Evolutionary conservation across 1,140 invertebrate species (phyloP).

Genomic region (Drosophila littoralis): DNA sequence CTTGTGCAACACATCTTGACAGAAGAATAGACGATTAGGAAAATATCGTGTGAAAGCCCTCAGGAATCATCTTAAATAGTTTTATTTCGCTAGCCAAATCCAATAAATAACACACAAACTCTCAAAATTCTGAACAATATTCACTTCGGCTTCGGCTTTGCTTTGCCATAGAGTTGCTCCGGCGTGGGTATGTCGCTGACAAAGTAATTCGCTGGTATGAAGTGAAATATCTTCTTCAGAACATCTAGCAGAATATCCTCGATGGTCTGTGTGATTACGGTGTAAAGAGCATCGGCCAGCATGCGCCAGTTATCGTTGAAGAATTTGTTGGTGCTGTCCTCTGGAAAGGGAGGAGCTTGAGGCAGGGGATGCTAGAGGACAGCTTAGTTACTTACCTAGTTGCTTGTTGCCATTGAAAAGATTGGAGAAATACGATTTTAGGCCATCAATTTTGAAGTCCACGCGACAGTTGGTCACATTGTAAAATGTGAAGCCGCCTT

Average conservation of each 20-base stretch:
- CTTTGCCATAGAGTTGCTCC: conserved; percentile 72
- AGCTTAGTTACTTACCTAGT: conserved; percentile 57
- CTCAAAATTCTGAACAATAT: not conserved
- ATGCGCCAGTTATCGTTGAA: conserved; percentile 89
- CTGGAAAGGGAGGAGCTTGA: conserved; percentile 76
- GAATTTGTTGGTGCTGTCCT: conserved; percentile 89
- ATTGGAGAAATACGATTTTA: conserved; percentile 78
- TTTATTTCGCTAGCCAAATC: conserved; percentile 17
- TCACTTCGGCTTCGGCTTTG: conserved; percentile 51
- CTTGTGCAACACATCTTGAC: too few species aligned
- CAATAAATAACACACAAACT: conserved; percentile 3
- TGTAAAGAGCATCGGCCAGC: conserved; percentile 87
- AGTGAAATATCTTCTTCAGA: conserved; percentile 87
- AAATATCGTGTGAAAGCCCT: not conserved
- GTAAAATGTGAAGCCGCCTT: conserved; percentile 87
- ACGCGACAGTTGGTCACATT: conserved; percentile 86
- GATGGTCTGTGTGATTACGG: conserved; percentile 88
- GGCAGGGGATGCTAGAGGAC: not conserved
- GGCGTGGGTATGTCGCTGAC: conserved; percentile 86
- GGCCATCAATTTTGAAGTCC: conserved; percentile 79
- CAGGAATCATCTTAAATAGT: not conserved
- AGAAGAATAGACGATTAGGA: too few species aligned
- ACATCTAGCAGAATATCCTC: conserved; percentile 88
- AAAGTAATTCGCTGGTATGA: conserved; percentile 88
- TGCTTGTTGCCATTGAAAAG: conserved; percentile 82